Evolutionary conservation across 2,888 invertebrate genomes (phyloP), one percentile per base, ranked within the genome.

Genomic region (Nomada ferruginata): DNA sequence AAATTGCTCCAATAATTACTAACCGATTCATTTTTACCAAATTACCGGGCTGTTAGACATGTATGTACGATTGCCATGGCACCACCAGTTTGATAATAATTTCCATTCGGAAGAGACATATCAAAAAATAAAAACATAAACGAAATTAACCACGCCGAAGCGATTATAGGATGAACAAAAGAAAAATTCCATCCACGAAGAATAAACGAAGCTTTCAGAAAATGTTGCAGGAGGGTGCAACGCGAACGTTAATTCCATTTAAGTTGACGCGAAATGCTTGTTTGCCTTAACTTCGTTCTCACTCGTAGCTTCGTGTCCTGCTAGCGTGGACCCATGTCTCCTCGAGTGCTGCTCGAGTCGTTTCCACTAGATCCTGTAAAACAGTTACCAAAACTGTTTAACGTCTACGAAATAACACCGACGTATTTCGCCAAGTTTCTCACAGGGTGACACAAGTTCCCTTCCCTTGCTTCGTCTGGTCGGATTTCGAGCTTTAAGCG

Each of bases 301-400:
- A 11, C 50, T 11, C 15, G 26, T 60, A 52, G 59, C 47, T 13
- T 65, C 52, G 42, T 11, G 26, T 23, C 44, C 53, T 53, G 59
- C 50, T 59, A 47, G 47, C 47, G 47, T 15, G 47, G 47, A 47
- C 15, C 47, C 11, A 15, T 11, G 47, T 11, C 47, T 11, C 47
- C 47, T 47, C 47, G 47, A 47, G 47, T 47, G 47, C 47, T 13
- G 13, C 47, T 11, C 50, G 9, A 23, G 18, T 42, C 50, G 59
- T 60, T 68, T n/a, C 23, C 60, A 29, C 23, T 26, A 26, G 52
- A 68, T 68, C 52, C 52, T 26, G 75, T 75, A 53, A 69, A 64
- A 64, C 26, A 74, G 59, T 76, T 75, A 23, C 50, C 75, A n/a
- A 29, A 77, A 60, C 29, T 76, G n/a, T 76, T 65, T 44, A 52